phyloP scores from a whole-genome alignment of 2,797 vertebrate species.

The Picus viridis region DNA sequence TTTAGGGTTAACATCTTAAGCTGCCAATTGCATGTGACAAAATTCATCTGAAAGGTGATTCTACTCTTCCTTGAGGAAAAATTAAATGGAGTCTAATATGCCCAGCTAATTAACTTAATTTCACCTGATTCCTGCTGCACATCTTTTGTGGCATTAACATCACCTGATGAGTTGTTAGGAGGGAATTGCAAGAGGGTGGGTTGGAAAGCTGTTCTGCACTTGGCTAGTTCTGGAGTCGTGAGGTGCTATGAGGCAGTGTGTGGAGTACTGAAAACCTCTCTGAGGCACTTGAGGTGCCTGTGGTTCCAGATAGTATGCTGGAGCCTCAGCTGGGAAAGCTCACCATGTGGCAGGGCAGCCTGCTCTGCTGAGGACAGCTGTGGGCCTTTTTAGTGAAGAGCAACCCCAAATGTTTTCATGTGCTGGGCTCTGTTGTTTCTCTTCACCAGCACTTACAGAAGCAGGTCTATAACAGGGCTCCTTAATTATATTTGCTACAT shows the following conservation, averaged over 20 bases:
- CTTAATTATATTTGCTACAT: not conserved
- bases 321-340: not conserved
- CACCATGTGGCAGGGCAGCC: not conserved
- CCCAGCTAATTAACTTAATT: not conserved
- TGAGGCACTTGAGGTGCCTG: not conserved
- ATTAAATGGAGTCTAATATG: not conserved
- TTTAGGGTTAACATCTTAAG: not conserved
- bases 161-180: not conserved
- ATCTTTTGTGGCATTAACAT: not conserved
- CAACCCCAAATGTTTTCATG: not conserved
- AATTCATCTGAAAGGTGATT: not conserved
- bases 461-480: not conserved
- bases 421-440: not conserved
- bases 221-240: rapidly evolving
- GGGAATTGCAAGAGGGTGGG: not conserved
- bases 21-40: not conserved
- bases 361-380: not conserved
- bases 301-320: rapidly evolving
- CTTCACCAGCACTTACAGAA: not conserved
- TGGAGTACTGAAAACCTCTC: not conserved
- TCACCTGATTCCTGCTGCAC: not conserved
- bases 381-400: not conserved
- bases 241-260: not conserved
- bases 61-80: not conserved
- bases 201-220: not conserved